phyloP scores from a whole-genome alignment of 2,797 vertebrate species.

The Aplochiton taeniatus region DNA sequence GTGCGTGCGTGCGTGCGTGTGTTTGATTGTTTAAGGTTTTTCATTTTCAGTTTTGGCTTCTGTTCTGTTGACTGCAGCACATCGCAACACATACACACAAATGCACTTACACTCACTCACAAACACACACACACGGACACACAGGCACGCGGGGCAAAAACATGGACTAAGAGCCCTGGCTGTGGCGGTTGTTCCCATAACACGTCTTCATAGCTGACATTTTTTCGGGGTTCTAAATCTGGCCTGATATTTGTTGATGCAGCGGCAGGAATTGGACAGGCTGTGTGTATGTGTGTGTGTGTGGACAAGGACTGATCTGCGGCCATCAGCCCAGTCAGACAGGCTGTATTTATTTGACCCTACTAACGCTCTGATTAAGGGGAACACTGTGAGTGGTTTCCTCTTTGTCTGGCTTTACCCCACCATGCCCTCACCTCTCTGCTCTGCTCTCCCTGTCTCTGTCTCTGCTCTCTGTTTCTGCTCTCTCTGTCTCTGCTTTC shows the following conservation, averaged over 20 bases:
- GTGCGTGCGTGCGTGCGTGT: neutral
- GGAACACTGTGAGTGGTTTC: conserved; percentile 38
- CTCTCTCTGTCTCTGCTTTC: neutral
- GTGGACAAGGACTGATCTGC: neutral
- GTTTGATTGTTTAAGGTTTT: conserved; percentile 31
- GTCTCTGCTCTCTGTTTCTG: conserved; percentile 9
- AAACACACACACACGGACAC: conserved; percentile 15
- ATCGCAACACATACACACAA: conserved; percentile 27
- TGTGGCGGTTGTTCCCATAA: conserved; percentile 62
- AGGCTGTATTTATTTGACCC: conserved; percentile 53
- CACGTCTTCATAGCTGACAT: conserved; percentile 65
- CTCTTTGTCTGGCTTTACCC: neutral
- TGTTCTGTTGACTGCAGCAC: conserved; percentile 75
- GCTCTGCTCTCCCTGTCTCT: conserved; percentile 9
- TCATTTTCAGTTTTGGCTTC: conserved; percentile 10
- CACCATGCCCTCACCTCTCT: neutral
- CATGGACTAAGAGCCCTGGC: conserved; percentile 43
- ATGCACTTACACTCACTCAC: conserved; percentile 19
- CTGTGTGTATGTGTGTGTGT: conserved; percentile 10
- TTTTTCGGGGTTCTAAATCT: conserved; percentile 67
- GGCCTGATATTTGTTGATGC: conserved; percentile 66
- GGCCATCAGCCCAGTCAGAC: conserved; percentile 9
- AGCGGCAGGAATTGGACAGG: conserved; percentile 52
- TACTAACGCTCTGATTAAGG: conserved; percentile 46
- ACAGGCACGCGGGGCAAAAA: conserved; percentile 22